These are phyloP conservation scores for Zapornia atra DNA, from an alignment of 2,113 vertebrate genomes.

Conservation along the genomic window DNA sequence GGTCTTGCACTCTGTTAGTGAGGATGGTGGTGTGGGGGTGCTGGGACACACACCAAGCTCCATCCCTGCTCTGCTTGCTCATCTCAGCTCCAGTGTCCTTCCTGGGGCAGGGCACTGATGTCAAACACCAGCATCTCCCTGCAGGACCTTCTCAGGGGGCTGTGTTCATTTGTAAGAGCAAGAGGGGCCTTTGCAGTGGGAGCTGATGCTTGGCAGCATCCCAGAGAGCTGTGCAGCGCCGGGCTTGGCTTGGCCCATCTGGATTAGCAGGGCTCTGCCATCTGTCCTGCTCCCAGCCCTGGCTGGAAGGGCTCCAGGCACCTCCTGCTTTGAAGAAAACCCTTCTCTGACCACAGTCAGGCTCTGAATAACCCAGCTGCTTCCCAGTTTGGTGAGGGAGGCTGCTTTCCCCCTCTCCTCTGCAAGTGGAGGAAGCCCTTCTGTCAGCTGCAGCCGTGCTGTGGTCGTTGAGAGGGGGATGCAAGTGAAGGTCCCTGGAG, in stretches of 20 bases:
- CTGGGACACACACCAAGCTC: fast-evolving
- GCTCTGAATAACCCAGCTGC: background rate
- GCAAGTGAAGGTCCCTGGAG: background rate
- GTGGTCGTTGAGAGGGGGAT: background rate
- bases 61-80: background rate
- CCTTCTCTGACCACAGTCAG: background rate
- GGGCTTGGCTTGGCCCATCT: background rate
- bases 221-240: background rate
- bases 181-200: background rate
- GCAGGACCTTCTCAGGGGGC: background rate
- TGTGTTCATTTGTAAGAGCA: background rate
- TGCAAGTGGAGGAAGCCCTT: background rate
- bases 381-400: fast-evolving
- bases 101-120: background rate
- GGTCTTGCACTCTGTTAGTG: background rate
- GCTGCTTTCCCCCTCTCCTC: background rate
- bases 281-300: conserved; percentile 15
- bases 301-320: conserved; percentile 30
- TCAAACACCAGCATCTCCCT: background rate
- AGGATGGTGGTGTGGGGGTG: background rate
- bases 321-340: background rate
- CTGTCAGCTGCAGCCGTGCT: background rate
- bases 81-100: background rate
- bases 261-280: conserved; percentile 10
- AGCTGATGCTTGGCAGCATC: background rate